phyloP scores from a whole-genome alignment of 2,888 invertebrate genomes.

The Erebia ligea region DNA sequence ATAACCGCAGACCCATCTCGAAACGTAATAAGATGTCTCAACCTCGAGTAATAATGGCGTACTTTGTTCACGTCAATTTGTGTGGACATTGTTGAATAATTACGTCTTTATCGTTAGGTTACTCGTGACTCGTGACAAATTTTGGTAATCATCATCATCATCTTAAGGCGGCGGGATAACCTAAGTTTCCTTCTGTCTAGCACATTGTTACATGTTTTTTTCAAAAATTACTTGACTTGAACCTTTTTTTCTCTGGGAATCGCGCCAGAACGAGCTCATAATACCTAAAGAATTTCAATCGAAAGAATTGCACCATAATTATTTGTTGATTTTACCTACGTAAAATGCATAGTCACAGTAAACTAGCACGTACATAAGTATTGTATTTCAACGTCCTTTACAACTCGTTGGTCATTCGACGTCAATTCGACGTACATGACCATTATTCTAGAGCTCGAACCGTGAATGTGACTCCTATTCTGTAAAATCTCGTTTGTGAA shows the following conservation, averaged over 20 bases:
- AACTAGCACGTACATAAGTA: neutral
- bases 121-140: too few species aligned
- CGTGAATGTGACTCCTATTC: constrained; percentile 33
- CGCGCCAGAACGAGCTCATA: too few species aligned
- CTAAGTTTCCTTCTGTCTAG: too few species aligned
- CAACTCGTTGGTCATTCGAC: constrained; percentile 18
- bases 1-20: constrained; percentile 3
- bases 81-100: constrained; percentile 19
- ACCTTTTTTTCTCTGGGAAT: too few species aligned
- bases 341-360: neutral
- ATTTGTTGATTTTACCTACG: constrained; percentile 1
- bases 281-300: neutral
- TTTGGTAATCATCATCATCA: too few species aligned
- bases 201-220: too few species aligned
- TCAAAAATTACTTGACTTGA: too few species aligned
- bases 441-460: constrained; percentile 34
- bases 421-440: constrained; percentile 23
- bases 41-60: neutral
- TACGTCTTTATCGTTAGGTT: neutral
- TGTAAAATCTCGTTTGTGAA: constrained; percentile 31
- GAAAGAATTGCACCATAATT: neutral
- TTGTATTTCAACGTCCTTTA: constrained; percentile 15
- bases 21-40: neutral
- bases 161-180: too few species aligned
- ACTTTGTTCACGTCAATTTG: constrained; percentile 14